A percentile compares a stretch with the other conserved stretches of the same genome.
Evolutionary conservation across 2,888 invertebrate genomes (phyloP).

Genomic region (Acleris sparsana): DNA sequence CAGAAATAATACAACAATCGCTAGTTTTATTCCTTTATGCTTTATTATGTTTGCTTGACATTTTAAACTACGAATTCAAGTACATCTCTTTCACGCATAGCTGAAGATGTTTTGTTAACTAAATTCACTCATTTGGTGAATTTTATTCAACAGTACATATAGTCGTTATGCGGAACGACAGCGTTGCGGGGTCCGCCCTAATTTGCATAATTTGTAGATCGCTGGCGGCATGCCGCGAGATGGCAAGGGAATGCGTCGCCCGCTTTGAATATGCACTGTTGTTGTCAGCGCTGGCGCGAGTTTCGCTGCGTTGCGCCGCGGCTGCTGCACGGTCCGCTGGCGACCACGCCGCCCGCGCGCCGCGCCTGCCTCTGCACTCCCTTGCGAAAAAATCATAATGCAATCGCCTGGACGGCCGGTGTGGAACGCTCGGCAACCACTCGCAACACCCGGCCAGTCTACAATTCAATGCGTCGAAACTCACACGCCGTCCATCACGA

Average conservation of each 20-base stretch:
- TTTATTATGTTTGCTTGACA: background rate
- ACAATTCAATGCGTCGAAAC: slow-evolving; percentile 81
- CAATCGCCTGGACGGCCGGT: slow-evolving; percentile 81
- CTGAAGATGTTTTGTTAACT: slow-evolving; percentile 9
- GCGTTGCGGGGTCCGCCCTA: slow-evolving; percentile 41
- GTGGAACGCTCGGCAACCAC: slow-evolving; percentile 78
- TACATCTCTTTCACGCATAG: background rate
- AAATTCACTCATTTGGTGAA: slow-evolving; percentile 32
- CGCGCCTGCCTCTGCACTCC: slow-evolving; percentile 67
- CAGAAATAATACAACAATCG: slow-evolving; percentile 16
- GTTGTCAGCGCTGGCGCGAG: slow-evolving; percentile 54
- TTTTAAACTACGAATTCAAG: slow-evolving; percentile 6
- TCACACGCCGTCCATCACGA: slow-evolving; percentile 81
- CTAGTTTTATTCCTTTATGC: slow-evolving; percentile 32
- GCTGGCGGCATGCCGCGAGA: slow-evolving; percentile 42
- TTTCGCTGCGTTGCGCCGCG: slow-evolving; percentile 71
- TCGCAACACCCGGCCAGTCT: slow-evolving; percentile 79
- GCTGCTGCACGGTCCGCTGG: slow-evolving; percentile 79
- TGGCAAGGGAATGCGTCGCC: slow-evolving; percentile 45
- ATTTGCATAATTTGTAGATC: slow-evolving; percentile 50
- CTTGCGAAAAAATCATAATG: slow-evolving; percentile 83
- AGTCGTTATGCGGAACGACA: slow-evolving; percentile 44
- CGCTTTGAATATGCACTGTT: slow-evolving; percentile 53
- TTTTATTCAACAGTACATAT: slow-evolving; percentile 42
- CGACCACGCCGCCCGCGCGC: slow-evolving; percentile 60